phyloP scores from a whole-genome alignment of 2,797 vertebrate genomes.

The Cossypha dichroa region DNA sequence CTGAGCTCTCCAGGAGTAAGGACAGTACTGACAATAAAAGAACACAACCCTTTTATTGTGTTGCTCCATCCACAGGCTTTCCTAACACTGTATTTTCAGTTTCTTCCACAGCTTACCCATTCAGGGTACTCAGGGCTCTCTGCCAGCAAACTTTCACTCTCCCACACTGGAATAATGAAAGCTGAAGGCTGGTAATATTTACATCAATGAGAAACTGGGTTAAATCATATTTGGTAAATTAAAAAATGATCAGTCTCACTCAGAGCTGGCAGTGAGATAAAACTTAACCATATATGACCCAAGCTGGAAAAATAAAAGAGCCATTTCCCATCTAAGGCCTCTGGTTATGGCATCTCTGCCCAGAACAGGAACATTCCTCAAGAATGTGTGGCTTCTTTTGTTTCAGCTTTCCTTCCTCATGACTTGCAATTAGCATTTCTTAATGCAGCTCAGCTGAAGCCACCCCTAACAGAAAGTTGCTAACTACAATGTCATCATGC shows the following conservation, averaged over 20 bases:
- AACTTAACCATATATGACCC: background rate
- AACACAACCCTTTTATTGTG: background rate
- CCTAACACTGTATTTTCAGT: background rate
- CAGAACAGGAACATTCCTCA: background rate
- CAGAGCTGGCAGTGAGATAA: background rate
- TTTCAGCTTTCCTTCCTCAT: conserved; percentile 25
- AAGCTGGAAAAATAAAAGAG: background rate
- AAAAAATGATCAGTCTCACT: conserved; percentile 1
- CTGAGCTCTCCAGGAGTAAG: background rate
- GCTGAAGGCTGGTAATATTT: background rate
- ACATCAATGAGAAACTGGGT: background rate
- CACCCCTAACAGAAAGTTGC: conserved; percentile 23
- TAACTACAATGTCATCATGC: conserved; percentile 50
- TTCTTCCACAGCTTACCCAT: background rate
- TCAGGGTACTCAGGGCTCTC: background rate
- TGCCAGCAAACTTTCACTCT: background rate
- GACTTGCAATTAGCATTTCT: conserved; percentile 47
- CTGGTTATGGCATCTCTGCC: background rate
- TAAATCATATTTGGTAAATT: background rate
- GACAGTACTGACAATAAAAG: background rate
- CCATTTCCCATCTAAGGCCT: background rate
- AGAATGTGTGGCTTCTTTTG: background rate
- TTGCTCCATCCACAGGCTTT: background rate
- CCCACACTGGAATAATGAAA: background rate
- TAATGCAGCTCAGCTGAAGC: conserved; percentile 37